phyloP scores from a whole-genome alignment of 2,113 vertebrate genomes.

The Ammodytes dubius region DNA sequence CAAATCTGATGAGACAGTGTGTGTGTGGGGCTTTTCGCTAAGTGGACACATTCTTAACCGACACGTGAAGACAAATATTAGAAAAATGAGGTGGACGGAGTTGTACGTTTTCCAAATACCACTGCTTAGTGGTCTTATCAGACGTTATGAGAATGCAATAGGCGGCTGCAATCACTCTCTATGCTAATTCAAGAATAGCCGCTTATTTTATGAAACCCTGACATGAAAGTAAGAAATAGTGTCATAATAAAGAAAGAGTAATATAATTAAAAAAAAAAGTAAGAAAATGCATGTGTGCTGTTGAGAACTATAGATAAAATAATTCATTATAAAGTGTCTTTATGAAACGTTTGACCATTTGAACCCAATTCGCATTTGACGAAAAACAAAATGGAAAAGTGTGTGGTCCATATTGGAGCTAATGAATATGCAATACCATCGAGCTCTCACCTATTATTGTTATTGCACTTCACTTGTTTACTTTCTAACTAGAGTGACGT shows the following conservation, averaged over 20 bases:
- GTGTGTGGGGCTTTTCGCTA: conserved; percentile 1
- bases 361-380: background rate
- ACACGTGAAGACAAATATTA: background rate
- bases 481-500: background rate
- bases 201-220: background rate
- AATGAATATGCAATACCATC: background rate
- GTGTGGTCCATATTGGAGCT: background rate
- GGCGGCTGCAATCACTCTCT: background rate
- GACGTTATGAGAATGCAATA: background rate
- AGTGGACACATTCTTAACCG: conserved; percentile 31
- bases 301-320: background rate
- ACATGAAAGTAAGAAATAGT: background rate
- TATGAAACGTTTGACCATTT: background rate
- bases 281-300: background rate
- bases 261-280: too few relatives aligned
- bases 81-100: background rate
- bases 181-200: background rate
- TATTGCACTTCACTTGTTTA: background rate
- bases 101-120: background rate
- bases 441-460: background rate
- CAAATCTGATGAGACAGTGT: conserved; percentile 13
- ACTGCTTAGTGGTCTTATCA: background rate
- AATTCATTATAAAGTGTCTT: background rate
- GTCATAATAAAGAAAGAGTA: too few relatives aligned
- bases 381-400: background rate